Percentiles rank a stretch among this genome's conserved stretches.
Evolutionary conservation across 2,797 vertebrate species (phyloP).

Genomic region (Melanogrammus aeglefinus): DNA sequence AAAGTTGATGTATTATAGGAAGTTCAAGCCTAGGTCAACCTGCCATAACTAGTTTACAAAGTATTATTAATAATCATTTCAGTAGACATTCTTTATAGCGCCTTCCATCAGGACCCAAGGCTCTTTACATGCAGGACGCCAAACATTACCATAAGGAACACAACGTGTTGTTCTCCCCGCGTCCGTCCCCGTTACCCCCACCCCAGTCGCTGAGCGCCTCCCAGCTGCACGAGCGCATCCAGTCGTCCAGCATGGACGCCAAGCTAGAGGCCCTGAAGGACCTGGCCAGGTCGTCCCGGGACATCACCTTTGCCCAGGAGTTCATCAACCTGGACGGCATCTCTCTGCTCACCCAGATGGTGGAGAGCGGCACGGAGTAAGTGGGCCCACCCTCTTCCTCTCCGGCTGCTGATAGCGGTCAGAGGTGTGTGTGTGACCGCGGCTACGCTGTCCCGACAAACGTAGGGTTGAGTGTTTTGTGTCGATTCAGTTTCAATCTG

Average conservation of each 20-base stretch:
- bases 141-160: too few species aligned
- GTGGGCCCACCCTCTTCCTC: slow-evolving; percentile 48
- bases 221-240: slow-evolving; percentile 91
- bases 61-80: too few species aligned
- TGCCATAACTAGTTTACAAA: too few species aligned
- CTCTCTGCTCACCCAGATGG: slow-evolving; percentile 94
- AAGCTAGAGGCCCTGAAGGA: slow-evolving; percentile 95
- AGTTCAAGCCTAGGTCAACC: too few species aligned
- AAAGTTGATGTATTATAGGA: too few species aligned
- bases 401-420: neutral
- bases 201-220: slow-evolving; percentile 84
- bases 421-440: too few species aligned
- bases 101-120: too few species aligned
- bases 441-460: neutral
- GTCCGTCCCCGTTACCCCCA: neutral
- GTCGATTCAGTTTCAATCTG: too few species aligned
- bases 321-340: slow-evolving; percentile 98
- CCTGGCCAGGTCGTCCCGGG: slow-evolving; percentile 89
- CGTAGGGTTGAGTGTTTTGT: too few species aligned
- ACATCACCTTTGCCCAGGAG: slow-evolving; percentile 95
- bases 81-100: too few species aligned
- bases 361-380: slow-evolving; percentile 98
- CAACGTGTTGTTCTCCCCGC: neutral
- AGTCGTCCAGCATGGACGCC: slow-evolving; percentile 98
- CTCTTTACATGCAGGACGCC: too few species aligned